These are phyloP conservation scores for Xiphias gladius DNA, from an alignment of 2,113 vertebrate species.

Conservation along the genomic window DNA sequence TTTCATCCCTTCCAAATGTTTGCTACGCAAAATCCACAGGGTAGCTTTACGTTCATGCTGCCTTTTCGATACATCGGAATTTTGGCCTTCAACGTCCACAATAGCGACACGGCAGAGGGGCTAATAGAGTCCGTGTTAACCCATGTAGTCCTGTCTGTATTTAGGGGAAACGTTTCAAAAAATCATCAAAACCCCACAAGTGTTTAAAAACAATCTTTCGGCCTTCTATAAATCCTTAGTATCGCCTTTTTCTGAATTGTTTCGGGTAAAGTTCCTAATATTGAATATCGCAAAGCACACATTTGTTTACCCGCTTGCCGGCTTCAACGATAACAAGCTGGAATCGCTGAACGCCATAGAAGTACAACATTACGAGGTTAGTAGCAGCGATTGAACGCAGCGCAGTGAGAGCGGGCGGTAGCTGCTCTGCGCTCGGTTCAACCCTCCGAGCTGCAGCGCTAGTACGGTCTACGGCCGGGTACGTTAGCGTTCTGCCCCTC, in stretches of 20 bases:
- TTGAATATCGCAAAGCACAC: neutral
- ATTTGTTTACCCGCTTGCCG: fast-evolving
- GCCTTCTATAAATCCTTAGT: neutral
- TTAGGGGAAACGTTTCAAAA: too few relatives aligned
- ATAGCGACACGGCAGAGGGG: fast-evolving
- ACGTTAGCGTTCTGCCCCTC: neutral
- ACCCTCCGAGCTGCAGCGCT: constrained; percentile 26
- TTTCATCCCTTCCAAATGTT: constrained; percentile 1
- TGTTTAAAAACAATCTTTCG: neutral
- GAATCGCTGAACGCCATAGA: neutral
- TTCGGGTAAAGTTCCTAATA: neutral
- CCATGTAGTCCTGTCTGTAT: neutral
- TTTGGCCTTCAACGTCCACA: fast-evolving
- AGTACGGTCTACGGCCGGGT: constrained; percentile 39
- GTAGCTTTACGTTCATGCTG: neutral
- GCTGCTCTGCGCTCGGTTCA: constrained; percentile 1
- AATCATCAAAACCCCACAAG: neutral
- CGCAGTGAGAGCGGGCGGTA: constrained; percentile 45
- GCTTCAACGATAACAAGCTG: neutral
- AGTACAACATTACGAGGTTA: fast-evolving
- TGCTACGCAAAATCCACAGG: neutral
- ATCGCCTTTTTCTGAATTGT: neutral
- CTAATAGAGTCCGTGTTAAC: neutral
- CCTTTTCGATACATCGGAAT: neutral
- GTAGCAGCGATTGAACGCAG: constrained; percentile 32